phyloP scores from a whole-genome alignment of 2,797 vertebrate genomes.

The Diglossa cyanea region DNA sequence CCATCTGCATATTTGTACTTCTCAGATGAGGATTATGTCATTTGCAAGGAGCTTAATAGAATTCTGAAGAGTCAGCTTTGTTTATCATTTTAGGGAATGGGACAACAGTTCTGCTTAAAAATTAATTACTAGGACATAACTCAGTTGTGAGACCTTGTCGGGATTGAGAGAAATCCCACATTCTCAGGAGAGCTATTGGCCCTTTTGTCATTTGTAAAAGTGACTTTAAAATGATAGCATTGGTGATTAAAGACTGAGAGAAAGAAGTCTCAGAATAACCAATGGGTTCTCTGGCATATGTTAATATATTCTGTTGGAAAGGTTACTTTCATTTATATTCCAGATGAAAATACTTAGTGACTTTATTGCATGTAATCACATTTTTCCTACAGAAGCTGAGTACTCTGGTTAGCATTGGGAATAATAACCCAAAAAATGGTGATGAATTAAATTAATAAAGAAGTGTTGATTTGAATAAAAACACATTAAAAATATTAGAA shows the following conservation, averaged over 20 bases:
- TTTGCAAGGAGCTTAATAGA: neutral
- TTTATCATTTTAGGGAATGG: neutral
- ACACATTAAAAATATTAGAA: neutral
- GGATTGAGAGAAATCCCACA: neutral
- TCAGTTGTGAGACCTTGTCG: neutral
- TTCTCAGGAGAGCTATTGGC: neutral
- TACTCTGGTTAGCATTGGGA: neutral
- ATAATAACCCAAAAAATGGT: neutral
- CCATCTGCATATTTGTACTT: constrained; percentile 9
- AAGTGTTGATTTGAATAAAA: neutral
- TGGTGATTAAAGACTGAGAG: constrained; percentile 46
- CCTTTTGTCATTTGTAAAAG: constrained; percentile 21
- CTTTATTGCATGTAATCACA: neutral
- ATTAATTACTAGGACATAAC: neutral
- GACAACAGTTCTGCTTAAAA: neutral
- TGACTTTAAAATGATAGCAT: neutral
- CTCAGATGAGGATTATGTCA: constrained; percentile 28
- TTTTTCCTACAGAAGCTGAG: neutral
- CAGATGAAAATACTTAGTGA: constrained; percentile 45
- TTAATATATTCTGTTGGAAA: constrained; percentile 57
- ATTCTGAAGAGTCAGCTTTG: neutral
- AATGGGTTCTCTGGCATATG: neutral
- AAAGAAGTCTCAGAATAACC: constrained; percentile 11
- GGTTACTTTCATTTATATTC: constrained; percentile 62
- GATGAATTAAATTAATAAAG: neutral